A percentile compares a stretch with the other conserved stretches of the same genome.
Conservation (phyloP, 2,113 vertebrate species). For the Cranoglanis bouderius region DNA sequence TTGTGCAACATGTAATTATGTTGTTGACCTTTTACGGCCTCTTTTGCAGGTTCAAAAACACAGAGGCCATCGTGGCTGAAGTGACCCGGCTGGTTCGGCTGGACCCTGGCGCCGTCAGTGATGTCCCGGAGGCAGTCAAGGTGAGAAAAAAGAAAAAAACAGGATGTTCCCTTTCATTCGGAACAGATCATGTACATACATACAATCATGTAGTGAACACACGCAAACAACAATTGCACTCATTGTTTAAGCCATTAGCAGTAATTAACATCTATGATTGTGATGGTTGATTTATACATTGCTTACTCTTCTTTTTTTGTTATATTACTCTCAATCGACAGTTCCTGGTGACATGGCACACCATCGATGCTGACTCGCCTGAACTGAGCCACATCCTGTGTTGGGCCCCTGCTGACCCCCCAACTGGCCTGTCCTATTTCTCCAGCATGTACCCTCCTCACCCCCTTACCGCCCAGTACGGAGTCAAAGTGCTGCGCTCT, state of each 20-base stretch:
- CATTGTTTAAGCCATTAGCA: background rate
- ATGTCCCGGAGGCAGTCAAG: slow-evolving; percentile 96
- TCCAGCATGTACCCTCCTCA: slow-evolving; percentile 98
- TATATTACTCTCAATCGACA: slow-evolving; percentile 57
- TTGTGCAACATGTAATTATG: background rate
- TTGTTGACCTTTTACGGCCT: background rate
- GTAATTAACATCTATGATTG: background rate
- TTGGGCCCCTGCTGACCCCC: slow-evolving; percentile 94
- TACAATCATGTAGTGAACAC: too few relatives aligned
- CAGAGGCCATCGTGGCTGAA: slow-evolving; percentile 93
- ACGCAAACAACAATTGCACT: background rate
- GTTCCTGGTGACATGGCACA: slow-evolving; percentile 98
- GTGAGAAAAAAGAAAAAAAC: slow-evolving; percentile 59
- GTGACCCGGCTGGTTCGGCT: slow-evolving; percentile 93
- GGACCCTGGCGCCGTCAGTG: slow-evolving; percentile 92
- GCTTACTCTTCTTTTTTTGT: background rate
- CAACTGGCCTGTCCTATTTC: slow-evolving; percentile 96
- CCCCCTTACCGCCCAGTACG: slow-evolving; percentile 95
- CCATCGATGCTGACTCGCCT: slow-evolving; percentile 94
- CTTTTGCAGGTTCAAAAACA: slow-evolving; percentile 89
- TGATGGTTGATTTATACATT: background rate
- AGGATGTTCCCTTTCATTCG: background rate
- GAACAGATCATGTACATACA: too few relatives aligned
- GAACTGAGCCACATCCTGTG: slow-evolving; percentile 96
- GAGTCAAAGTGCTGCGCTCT: slow-evolving; percentile 94